These are phyloP conservation scores for Toxotes jaculatrix DNA, from an alignment of 2,113 vertebrate species.

Conservation along the genomic window DNA sequence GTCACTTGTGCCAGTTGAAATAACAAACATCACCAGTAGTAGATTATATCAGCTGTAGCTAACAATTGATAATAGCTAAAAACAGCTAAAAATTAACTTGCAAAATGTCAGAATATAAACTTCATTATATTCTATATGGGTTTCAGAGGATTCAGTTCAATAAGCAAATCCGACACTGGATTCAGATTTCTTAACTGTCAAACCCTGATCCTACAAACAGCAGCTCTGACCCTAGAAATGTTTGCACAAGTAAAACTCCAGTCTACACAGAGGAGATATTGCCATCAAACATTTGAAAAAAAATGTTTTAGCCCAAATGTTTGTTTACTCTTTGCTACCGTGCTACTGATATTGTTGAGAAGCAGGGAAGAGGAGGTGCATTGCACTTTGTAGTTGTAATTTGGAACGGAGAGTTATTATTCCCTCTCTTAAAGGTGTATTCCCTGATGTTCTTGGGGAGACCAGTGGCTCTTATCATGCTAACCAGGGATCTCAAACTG, in stretches of 20 bases:
- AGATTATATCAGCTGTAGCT: neutral
- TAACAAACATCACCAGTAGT: no score
- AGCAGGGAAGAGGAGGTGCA: neutral
- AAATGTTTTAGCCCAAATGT: neutral
- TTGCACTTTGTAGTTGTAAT: slow-evolving; percentile 4
- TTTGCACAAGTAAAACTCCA: slow-evolving; percentile 51
- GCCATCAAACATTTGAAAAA: slow-evolving; percentile 33
- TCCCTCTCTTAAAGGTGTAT: neutral
- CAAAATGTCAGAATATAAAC: neutral
- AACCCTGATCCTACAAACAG: neutral
- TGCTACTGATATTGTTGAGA: slow-evolving; percentile 36
- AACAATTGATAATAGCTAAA: neutral
- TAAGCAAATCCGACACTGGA: no score
- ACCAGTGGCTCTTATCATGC: neutral
- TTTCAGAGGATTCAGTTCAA: neutral
- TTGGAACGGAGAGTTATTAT: neutral
- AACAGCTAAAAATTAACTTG: neutral
- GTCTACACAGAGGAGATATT: slow-evolving; percentile 34
- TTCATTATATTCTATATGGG: neutral
- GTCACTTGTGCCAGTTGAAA: no score
- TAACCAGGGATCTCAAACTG: no score
- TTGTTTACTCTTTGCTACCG: slow-evolving; percentile 51
- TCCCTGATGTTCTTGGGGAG: slow-evolving; percentile 2
- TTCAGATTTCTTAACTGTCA: neutral
- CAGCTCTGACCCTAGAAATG: slow-evolving; percentile 19